A percentile compares a stretch with the other conserved stretches of the same genome.
Evolutionary conservation across 2,113 vertebrate species (phyloP).

Genomic region (Telmatochromis bifrenatus): DNA sequence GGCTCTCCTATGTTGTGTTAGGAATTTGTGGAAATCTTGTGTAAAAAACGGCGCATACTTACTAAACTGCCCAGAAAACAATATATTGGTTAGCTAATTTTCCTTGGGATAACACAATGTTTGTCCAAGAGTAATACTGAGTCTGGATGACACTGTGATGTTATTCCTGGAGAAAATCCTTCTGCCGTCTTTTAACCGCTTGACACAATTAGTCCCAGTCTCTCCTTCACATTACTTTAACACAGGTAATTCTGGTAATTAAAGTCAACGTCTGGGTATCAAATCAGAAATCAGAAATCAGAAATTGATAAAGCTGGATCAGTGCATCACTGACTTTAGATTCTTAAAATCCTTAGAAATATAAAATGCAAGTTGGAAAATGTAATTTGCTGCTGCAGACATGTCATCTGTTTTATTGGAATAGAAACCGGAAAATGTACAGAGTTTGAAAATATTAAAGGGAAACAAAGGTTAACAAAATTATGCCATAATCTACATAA

Average conservation of each 20-base stretch:
- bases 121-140: background rate
- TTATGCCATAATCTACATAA: background rate
- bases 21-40: background rate
- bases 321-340: background rate
- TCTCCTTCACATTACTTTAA: background rate
- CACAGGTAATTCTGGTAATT: background rate
- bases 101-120: accelerated
- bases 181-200: background rate
- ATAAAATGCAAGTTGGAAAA: background rate
- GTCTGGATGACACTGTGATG: background rate
- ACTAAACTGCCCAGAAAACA: background rate
- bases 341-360: background rate
- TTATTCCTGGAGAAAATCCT: background rate
- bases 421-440: background rate
- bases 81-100: background rate
- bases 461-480: background rate
- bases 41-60: accelerated
- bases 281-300: background rate
- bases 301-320: background rate
- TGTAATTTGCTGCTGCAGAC: background rate
- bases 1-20: background rate
- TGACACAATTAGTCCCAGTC: background rate
- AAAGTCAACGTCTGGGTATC: background rate
- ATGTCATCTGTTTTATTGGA: background rate
- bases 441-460: background rate